phyloP scores from a whole-genome alignment of 2,113 vertebrate genomes.

The Aleadryas rufinucha region DNA sequence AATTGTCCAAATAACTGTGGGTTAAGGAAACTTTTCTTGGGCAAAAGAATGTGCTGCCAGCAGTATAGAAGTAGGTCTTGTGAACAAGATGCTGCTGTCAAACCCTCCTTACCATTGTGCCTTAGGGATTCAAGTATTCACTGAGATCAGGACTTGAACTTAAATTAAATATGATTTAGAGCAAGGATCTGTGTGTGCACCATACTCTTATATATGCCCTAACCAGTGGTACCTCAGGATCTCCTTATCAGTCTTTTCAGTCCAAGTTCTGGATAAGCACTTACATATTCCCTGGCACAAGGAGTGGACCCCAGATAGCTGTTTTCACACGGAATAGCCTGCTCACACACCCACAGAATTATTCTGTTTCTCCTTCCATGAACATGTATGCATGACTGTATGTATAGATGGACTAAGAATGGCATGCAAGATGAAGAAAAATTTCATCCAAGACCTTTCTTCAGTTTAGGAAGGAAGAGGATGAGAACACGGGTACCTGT shows the following conservation, averaged over 20 bases:
- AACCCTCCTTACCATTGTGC: neutral
- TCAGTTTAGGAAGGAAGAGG: neutral
- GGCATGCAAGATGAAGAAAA: neutral
- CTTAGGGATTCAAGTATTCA: neutral
- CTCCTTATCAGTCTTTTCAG: neutral
- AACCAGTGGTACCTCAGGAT: neutral
- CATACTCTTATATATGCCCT: neutral
- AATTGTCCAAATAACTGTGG: neutral
- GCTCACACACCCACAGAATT: neutral
- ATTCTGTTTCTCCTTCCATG: neutral
- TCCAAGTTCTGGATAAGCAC: neutral
- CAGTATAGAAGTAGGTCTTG: neutral
- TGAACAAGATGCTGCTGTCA: neutral
- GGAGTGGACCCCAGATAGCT: neutral
- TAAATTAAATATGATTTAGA: neutral
- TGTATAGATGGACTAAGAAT: neutral
- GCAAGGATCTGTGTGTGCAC: neutral
- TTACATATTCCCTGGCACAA: neutral
- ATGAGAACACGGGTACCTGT: neutral
- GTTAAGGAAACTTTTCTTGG: neutral
- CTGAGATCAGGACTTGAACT: neutral
- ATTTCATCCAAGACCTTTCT: neutral
- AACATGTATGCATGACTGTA: rapidly evolving
- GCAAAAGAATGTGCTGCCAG: neutral
- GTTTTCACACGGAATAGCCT: neutral